Evolutionary conservation across 2,113 vertebrate species (phyloP).

Genomic region (Calyptomena viridis): DNA sequence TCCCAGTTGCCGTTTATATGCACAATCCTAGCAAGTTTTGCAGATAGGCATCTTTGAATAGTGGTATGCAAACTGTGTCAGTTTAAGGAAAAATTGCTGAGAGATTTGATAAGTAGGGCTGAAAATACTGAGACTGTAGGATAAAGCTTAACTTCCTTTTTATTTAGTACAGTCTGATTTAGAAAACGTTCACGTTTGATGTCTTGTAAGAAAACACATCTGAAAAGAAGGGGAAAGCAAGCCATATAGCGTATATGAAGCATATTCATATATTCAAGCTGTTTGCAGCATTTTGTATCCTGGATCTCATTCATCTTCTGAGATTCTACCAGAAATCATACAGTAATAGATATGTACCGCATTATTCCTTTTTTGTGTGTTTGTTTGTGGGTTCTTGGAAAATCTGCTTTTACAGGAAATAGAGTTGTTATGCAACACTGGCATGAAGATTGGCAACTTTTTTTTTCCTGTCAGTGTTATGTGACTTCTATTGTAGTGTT

Average conservation of each 20-base stretch:
- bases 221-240: neutral
- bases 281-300: neutral
- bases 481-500: neutral
- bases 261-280: neutral
- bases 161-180: neutral
- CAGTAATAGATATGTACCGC: neutral
- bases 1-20: neutral
- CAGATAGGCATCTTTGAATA: neutral
- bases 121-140: neutral
- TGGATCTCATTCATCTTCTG: neutral
- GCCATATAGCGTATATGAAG: neutral
- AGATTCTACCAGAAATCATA: fast-evolving
- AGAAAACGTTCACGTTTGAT: neutral
- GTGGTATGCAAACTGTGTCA: neutral
- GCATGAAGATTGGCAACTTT: constrained; percentile 38
- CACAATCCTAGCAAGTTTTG: constrained; percentile 14
- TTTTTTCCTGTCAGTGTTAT: neutral
- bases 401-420: neutral
- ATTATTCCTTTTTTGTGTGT: neutral
- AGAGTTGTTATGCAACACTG: constrained; percentile 1
- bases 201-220: neutral
- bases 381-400: neutral
- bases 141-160: neutral
- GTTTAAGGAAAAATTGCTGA: neutral
- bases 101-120: neutral